phyloP scores from a whole-genome alignment of 2,797 vertebrate species.

The Notolepis coatsorum region DNA sequence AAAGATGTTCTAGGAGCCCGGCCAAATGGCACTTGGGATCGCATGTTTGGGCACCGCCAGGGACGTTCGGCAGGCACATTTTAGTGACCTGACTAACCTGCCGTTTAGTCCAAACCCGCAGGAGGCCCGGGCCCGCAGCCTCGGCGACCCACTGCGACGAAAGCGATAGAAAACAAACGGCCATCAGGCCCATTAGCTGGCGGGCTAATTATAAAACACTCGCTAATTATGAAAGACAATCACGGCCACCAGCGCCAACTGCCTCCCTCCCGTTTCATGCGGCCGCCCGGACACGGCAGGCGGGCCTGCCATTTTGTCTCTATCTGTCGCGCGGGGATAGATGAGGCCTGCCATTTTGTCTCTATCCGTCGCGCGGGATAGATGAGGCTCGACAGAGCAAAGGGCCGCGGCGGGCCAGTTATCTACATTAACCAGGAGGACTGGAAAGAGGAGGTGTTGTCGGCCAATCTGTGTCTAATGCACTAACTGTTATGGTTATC shows the following conservation, averaged over 20 bases:
- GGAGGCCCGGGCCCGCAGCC: not conserved
- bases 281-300: not conserved
- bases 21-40: conserved; percentile 26
- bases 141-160: not conserved
- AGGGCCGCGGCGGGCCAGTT: conserved; percentile 4
- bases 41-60: not conserved
- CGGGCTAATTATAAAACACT: conserved; percentile 30
- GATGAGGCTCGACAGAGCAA: conserved; percentile 7
- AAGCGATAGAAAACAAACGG: not conserved
- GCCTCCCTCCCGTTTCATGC: conserved; percentile 1
- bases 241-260: conserved; percentile 4
- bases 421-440: conserved; percentile 13
- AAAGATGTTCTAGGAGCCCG: conserved; percentile 27
- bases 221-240: conserved; percentile 39
- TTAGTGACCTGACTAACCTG: conserved; percentile 16
- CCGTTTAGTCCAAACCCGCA: conserved; percentile 17
- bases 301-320: conserved; percentile 2
- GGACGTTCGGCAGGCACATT: conserved; percentile 1
- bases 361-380: conserved; percentile 2
- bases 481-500: conserved; percentile 12
- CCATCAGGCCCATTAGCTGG: conserved; percentile 15
- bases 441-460: not conserved
- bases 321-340: no score
- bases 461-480: not conserved
- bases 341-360: conserved; percentile 5